Conservation (phyloP, 1,140 invertebrate species). For the Goniozus legneri region DNA sequence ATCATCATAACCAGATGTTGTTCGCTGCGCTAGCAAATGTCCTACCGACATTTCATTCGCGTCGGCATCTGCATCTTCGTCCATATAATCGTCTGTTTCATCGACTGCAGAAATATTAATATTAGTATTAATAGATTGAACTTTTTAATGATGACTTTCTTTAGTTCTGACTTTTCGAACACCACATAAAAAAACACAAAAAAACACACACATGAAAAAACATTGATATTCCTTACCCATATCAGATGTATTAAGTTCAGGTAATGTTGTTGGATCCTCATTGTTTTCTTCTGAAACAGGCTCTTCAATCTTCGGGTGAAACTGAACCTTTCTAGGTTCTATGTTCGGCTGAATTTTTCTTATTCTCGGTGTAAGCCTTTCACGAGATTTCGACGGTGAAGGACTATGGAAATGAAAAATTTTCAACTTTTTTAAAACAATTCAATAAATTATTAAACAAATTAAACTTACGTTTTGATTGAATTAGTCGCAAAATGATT, state of each 20-base stretch:
- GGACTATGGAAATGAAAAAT: conserved; percentile 10
- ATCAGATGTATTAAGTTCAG: conserved; percentile 12
- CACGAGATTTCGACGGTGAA: neutral
- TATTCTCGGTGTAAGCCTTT: neutral
- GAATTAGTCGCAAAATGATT: conserved; percentile 2
- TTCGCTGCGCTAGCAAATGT: conserved; percentile 50
- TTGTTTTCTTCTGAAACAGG: neutral
- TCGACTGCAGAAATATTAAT: conserved; percentile 22
- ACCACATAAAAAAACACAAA: conserved; percentile 3
- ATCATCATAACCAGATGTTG: conserved; percentile 35
- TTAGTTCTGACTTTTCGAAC: no score
- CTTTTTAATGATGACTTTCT: no score
- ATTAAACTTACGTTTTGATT: conserved; percentile 23
- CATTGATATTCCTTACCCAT: conserved; percentile 12
- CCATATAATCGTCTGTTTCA: conserved; percentile 48
- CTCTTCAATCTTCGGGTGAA: neutral
- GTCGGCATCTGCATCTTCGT: conserved; percentile 43
- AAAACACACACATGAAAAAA: conserved; percentile 2
- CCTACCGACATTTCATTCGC: conserved; percentile 50
- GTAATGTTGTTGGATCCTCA: neutral
- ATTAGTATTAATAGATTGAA: neutral
- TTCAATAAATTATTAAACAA: conserved; percentile 1
- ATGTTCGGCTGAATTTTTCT: neutral
- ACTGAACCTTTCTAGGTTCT: neutral
- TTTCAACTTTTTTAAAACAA: conserved; percentile 4